Conservation (phyloP, 2,888 invertebrate species). For the Yponomeuta malinellus region DNA sequence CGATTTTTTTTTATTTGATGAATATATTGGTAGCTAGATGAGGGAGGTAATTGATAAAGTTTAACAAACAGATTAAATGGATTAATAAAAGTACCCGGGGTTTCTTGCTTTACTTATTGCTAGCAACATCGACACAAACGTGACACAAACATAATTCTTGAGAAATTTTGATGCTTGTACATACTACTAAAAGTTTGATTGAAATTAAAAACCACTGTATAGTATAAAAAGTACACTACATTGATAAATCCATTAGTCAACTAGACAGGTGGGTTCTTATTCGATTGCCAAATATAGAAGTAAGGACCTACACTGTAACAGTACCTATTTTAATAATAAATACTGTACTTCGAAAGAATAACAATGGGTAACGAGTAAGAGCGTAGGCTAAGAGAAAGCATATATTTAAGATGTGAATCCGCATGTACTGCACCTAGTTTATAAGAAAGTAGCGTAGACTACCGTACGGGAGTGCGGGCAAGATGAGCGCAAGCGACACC, state of each 20-base stretch:
- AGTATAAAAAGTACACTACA: constrained; percentile 3
- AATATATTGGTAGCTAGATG: too few species aligned
- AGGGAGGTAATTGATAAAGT: too few species aligned
- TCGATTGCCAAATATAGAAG: constrained; percentile 13
- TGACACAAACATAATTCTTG: not conserved
- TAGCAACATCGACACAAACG: too few species aligned
- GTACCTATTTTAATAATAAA: not conserved
- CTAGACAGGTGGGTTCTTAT: constrained; percentile 6
- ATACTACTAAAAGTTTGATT: not conserved
- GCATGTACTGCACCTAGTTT: constrained; percentile 68
- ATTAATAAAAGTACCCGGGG: too few species aligned
- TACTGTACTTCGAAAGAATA: not conserved
- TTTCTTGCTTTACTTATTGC: too few species aligned
- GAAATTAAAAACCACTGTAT: not conserved
- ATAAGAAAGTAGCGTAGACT: constrained; percentile 60
- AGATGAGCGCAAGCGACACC: constrained; percentile 23
- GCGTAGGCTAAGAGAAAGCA: constrained; percentile 11
- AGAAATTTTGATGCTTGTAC: not conserved
- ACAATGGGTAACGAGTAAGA: constrained; percentile 67
- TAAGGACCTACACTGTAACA: not conserved
- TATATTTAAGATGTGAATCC: constrained; percentile 39
- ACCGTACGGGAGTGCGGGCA: constrained; percentile 39
- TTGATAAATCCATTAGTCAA: constrained; percentile 1
- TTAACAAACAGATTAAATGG: too few species aligned
- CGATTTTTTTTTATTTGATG: too few species aligned